These are phyloP conservation scores for Cercopithecus mona DNA, from an alignment of 2,113 vertebrate genomes.

Conservation along the genomic window DNA sequence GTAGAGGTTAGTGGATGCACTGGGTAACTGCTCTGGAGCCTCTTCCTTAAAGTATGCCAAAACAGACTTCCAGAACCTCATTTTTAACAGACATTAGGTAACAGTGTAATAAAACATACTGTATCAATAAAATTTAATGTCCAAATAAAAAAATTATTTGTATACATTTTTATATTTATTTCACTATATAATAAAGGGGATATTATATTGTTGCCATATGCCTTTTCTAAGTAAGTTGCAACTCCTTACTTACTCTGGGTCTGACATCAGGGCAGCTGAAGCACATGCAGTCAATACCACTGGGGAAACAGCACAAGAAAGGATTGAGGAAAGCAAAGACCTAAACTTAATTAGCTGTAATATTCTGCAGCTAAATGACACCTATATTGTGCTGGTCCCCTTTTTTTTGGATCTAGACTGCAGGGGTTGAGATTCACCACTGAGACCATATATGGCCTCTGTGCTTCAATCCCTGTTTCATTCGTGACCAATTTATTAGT, in stretches of 20 bases:
- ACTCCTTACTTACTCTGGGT: background rate
- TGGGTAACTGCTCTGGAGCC: background rate
- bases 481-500: background rate
- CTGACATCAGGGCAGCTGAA: background rate
- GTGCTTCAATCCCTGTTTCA: background rate
- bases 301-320: background rate
- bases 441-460: background rate
- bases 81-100: background rate
- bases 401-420: background rate
- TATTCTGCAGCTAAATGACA: background rate
- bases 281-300: background rate
- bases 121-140: constrained; percentile 25
- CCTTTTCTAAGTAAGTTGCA: constrained; percentile 40
- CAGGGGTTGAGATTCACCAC: background rate
- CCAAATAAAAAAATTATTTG: constrained; percentile 45
- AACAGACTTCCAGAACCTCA: background rate
- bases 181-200: background rate
- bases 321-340: background rate
- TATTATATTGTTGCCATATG: constrained; percentile 38
- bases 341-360: background rate
- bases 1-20: background rate
- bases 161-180: constrained; percentile 30
- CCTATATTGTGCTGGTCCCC: background rate
- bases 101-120: background rate
- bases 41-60: background rate